Evolutionary conservation across 37 sponge, comb jelly and placozoan genomes (phyloP), one percentile per base, ranked within the genome.

Genomic region (Cliona cf. orientalis): DNA sequence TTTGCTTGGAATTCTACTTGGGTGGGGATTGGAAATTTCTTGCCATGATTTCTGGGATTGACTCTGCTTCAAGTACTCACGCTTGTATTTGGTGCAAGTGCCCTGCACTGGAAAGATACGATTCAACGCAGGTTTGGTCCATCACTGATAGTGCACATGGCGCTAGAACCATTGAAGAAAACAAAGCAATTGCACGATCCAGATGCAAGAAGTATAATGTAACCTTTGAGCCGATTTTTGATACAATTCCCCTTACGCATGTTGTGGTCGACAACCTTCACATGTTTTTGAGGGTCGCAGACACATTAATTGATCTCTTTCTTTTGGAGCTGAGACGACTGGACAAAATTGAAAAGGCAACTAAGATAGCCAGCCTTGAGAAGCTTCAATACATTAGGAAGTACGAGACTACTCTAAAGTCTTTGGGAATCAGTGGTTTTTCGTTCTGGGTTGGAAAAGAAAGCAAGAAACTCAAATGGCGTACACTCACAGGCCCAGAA

Each of bases 61-160:
- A 76, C 14, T 25, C 62, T 58, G 77, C 77, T 38, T 38, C 40
- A 41, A 9, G 45, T 2, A 76, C 40, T 1, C 29, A 59, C 37
- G 40, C 77, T 63, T 76, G 77, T 11, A 59, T 76, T 59, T 76
- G 77, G 77, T 76, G 77, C 36, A 76, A 58, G 37, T 76, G 63
- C 37, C 77, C 62, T 36, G 44, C 37, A 4, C 5, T 42, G 9
- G 71, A 70, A 2, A 23, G 71, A 7, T 29, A 42, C 11, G 42
- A 41, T 45, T 43, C 45, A 34, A 70, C 45, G 23, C 42, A 6
- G 25, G 31, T 29, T 23, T 70, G 71, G 71, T 70, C 71, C 1
- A 70, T 70, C 11, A 39, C 14, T 43, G 28, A 70, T 42, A 17
- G 23, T 1, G 9, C 22, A 17, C 39, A 22, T 42, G 71, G 23